Evolutionary conservation across 2,113 vertebrate species (phyloP).

Genomic region (Aspiorhynchus laticeps): DNA sequence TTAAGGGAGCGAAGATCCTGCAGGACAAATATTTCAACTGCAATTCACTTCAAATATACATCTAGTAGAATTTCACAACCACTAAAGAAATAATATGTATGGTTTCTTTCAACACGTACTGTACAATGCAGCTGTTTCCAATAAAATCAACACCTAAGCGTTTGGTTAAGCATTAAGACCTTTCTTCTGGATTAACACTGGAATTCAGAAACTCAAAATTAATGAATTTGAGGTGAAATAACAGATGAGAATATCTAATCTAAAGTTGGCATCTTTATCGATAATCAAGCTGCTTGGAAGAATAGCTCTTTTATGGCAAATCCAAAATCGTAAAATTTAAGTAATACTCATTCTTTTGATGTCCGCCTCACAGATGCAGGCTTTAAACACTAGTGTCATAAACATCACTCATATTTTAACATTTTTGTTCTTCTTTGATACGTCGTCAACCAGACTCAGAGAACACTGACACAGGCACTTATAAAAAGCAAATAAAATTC

Average conservation of each 20-base stretch:
- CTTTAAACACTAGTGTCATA: conserved; percentile 58
- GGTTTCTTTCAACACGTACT: conserved; percentile 27
- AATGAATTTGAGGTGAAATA: background rate
- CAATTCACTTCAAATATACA: conserved; percentile 51
- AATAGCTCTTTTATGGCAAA: conserved; percentile 61
- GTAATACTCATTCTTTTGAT: conserved; percentile 63
- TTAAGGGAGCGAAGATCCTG: conserved; percentile 1
- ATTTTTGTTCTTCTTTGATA: conserved; percentile 68
- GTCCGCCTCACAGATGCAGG: conserved; percentile 62
- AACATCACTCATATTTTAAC: conserved; percentile 58
- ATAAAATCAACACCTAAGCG: conserved; percentile 45
- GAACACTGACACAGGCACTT: conserved; percentile 41
- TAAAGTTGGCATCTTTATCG: background rate
- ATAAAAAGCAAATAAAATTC: conserved; percentile 44
- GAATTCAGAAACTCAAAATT: background rate
- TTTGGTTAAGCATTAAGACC: background rate
- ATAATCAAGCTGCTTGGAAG: conserved; percentile 33
- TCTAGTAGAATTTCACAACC: conserved; percentile 29
- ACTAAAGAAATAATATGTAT: background rate
- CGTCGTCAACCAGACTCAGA: conserved; percentile 52
- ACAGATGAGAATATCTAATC: background rate
- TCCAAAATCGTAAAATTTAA: conserved; percentile 65
- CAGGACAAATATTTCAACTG: conserved; percentile 30
- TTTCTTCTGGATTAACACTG: conserved; percentile 19
- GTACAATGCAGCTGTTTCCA: conserved; percentile 10